Percentiles rank a stretch among this genome's conserved stretches.
phyloP scores from a whole-genome alignment of 2,113 vertebrate genomes.

The Scatophagus argus region DNA sequence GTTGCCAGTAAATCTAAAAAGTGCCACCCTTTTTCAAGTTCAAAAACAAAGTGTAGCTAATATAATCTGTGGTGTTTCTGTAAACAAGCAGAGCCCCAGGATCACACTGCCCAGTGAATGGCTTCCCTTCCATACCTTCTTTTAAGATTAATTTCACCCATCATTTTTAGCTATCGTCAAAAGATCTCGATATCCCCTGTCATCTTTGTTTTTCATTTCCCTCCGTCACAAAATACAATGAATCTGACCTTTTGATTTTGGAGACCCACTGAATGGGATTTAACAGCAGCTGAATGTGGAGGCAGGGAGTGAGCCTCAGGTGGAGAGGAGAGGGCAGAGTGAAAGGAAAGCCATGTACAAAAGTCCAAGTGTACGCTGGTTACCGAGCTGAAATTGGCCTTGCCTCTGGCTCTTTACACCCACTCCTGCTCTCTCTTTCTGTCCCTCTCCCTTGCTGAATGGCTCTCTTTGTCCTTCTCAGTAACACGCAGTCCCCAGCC shows the following conservation, averaged over 20 bases:
- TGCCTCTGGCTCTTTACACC: slow-evolving; percentile 75
- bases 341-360: slow-evolving; percentile 72
- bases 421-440: slow-evolving; percentile 70
- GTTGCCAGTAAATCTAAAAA: too few relatives aligned
- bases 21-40: neutral
- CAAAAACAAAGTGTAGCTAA: neutral
- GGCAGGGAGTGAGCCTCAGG: slow-evolving; percentile 63
- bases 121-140: neutral
- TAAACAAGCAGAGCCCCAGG: neutral
- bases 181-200: neutral
- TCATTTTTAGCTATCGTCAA: neutral
- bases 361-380: slow-evolving; percentile 74
- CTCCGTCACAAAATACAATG: neutral
- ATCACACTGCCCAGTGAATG: neutral
- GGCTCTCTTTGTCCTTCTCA: slow-evolving; percentile 83
- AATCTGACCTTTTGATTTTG: slow-evolving; percentile 44
- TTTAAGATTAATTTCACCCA: neutral
- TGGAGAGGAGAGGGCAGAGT: slow-evolving; percentile 61
- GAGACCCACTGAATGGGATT: slow-evolving; percentile 26
- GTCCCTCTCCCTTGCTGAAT: slow-evolving; percentile 77
- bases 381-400: slow-evolving; percentile 77
- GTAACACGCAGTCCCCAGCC: slow-evolving; percentile 84
- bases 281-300: slow-evolving; percentile 55
- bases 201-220: neutral
- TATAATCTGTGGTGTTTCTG: neutral